A percentile compares a stretch with the other conserved stretches of the same genome.
phyloP scores from a whole-genome alignment of 2,797 vertebrate species.

The Ciconia nigra region DNA sequence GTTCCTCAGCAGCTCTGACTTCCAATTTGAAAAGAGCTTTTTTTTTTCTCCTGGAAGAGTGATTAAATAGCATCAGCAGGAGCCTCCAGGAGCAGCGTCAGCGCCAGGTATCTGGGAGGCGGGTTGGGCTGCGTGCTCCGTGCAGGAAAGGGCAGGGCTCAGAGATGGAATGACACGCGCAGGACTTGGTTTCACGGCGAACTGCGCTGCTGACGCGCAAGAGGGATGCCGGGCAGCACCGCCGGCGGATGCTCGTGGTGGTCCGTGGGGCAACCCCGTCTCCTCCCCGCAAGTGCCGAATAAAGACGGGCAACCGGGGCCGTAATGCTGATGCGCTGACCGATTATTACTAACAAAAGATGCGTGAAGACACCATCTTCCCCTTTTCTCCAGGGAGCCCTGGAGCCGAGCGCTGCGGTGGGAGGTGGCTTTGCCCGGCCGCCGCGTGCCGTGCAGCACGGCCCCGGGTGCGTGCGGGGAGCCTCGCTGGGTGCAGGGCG shows the following conservation, averaged over 20 bases:
- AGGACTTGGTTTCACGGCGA: background rate
- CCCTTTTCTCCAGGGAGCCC: too few species aligned
- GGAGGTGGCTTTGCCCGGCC: background rate
- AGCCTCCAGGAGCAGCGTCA: accelerated
- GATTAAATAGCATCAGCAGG: too few species aligned
- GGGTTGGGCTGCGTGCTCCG: background rate
- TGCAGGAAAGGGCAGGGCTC: background rate
- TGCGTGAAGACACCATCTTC: background rate
- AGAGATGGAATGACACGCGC: accelerated
- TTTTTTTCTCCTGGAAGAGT: background rate
- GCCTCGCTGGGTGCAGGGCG: accelerated
- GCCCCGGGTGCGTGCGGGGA: background rate
- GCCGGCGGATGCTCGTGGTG: accelerated
- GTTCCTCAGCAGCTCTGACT: background rate
- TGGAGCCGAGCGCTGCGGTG: background rate
- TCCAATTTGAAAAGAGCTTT: background rate
- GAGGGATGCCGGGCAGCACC: accelerated
- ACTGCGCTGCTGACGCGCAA: accelerated
- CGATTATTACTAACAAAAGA: background rate
- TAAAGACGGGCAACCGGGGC: accelerated
- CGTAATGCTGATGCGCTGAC: accelerated
- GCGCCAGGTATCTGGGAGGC: too few species aligned
- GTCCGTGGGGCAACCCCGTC: accelerated
- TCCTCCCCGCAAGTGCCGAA: accelerated
- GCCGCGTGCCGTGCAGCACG: accelerated